Evolutionary conservation across 2,888 invertebrate species (phyloP).

Genomic region (Ariolimax columbianus): DNA sequence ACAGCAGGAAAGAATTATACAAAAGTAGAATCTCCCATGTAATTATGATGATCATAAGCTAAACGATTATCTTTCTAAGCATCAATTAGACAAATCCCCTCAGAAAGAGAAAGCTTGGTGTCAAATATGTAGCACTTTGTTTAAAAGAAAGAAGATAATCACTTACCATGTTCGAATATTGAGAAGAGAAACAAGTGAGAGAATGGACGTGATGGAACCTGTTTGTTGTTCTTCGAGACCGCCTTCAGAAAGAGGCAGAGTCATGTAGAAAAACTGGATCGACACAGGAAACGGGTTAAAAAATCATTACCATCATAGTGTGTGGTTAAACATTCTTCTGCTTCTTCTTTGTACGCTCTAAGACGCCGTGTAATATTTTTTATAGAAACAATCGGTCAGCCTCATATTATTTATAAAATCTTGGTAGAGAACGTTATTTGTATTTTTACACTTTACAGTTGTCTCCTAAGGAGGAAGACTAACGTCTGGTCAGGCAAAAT

Average conservation of each 20-base stretch:
- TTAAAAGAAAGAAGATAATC: background rate
- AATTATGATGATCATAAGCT: background rate
- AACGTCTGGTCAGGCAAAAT: too few relatives aligned
- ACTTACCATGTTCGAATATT: background rate
- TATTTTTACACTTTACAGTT: too few relatives aligned
- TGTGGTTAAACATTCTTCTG: too few relatives aligned
- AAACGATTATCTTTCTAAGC: background rate
- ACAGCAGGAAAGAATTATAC: background rate
- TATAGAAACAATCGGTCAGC: too few relatives aligned
- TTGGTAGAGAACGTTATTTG: too few relatives aligned
- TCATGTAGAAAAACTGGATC: background rate
- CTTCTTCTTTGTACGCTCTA: too few relatives aligned
- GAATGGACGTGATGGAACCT: background rate
- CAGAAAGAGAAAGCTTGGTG: background rate
- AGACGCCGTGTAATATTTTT: too few relatives aligned
- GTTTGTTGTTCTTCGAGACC: conserved; percentile 31
- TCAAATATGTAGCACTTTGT: too few relatives aligned
- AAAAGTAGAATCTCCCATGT: background rate
- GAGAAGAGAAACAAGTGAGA: background rate
- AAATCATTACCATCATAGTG: too few relatives aligned
- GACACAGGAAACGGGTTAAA: background rate
- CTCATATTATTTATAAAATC: too few relatives aligned
- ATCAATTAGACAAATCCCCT: background rate
- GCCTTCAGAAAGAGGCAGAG: background rate
- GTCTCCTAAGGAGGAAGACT: too few relatives aligned